Conservation (phyloP, 2,113 vertebrate species). For the Chionodraco myersi region DNA sequence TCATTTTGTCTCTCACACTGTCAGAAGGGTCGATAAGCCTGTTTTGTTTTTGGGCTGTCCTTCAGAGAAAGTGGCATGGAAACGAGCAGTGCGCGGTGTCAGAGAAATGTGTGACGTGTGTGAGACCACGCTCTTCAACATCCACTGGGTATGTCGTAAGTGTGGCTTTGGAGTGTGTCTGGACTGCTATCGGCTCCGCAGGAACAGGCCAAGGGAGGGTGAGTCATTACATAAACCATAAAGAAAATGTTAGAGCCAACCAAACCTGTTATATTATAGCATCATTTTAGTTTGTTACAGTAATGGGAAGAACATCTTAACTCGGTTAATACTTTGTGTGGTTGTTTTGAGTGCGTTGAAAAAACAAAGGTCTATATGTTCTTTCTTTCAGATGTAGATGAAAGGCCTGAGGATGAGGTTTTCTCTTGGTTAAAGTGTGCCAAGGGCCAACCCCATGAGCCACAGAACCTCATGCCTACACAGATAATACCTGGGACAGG, state of each 20-base stretch:
- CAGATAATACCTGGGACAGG: slow-evolving; percentile 99
- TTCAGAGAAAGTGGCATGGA: slow-evolving; percentile 99
- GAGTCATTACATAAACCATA: slow-evolving; percentile 46
- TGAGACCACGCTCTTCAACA: slow-evolving; percentile 98
- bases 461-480: slow-evolving; percentile 98
- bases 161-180: slow-evolving; percentile 98
- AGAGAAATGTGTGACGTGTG: slow-evolving; percentile 99
- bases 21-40: neutral
- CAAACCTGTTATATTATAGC: neutral
- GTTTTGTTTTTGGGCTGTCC: neutral
- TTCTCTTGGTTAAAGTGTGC: slow-evolving; percentile 99
- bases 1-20: neutral
- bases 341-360: neutral
- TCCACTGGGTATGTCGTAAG: slow-evolving; percentile 99
- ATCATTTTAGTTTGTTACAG: neutral
- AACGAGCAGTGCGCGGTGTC: slow-evolving; percentile 95
- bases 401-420: slow-evolving; percentile 94
- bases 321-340: neutral
- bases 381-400: slow-evolving; percentile 87
- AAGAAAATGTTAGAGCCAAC: neutral
- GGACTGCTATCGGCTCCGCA: slow-evolving; percentile 96
- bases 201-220: slow-evolving; percentile 93
- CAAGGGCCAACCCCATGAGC: slow-evolving; percentile 97
- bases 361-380: neutral
- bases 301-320: neutral